phyloP scores from a whole-genome alignment of 1,140 invertebrate genomes.

The Meloidogyne chitwoodi region DNA sequence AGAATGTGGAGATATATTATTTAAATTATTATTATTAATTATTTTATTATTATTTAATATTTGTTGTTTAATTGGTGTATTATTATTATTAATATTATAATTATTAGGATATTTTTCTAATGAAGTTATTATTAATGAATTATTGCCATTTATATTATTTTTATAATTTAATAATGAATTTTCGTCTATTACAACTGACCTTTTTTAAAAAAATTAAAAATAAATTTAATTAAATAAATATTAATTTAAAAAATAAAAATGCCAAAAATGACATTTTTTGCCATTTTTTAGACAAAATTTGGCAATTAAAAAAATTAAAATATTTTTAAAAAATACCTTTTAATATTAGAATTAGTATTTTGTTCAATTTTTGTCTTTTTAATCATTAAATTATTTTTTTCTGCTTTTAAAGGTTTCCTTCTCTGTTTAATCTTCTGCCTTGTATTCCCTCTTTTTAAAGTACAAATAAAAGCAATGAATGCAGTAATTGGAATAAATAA shows the following conservation, averaged over 20 bases:
- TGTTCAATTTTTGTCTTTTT: neutral
- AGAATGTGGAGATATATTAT: neutral
- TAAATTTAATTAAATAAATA: too few species aligned
- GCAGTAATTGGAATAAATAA: constrained; percentile 9
- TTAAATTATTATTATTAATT: neutral
- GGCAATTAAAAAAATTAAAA: too few species aligned
- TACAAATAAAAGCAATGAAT: constrained; percentile 7
- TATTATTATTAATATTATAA: too few species aligned
- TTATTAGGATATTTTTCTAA: neutral
- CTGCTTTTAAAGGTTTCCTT: neutral
- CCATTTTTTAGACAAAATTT: too few species aligned
- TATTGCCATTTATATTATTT: neutral
- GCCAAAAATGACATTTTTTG: too few species aligned
- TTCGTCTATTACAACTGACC: neutral
- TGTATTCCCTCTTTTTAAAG: neutral
- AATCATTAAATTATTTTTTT: neutral
- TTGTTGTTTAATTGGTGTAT: too few species aligned
- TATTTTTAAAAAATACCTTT: neutral
- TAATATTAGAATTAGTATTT: neutral
- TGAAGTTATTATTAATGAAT: neutral
- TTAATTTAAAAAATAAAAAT: too few species aligned
- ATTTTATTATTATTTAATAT: neutral
- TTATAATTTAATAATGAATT: neutral
- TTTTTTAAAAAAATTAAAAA: neutral
- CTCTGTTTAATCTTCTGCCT: neutral